Percentiles rank a stretch among this genome's conserved stretches.
Conservation (phyloP, 2,113 vertebrate genomes). For the Neogale vison region DNA sequence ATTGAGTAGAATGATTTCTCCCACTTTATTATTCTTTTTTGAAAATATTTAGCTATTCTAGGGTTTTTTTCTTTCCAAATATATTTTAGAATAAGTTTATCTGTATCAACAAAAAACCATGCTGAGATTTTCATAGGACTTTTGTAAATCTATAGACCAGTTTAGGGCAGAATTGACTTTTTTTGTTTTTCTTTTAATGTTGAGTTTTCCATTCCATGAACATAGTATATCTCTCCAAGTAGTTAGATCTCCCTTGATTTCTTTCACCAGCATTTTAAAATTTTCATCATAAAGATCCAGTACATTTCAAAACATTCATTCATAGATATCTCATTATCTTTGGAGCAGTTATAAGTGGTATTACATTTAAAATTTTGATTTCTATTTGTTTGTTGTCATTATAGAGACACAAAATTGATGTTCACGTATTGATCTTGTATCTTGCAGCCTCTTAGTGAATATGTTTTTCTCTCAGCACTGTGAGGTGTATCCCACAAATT, state of each 20-base stretch:
- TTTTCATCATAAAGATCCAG: not conserved
- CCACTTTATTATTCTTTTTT: not conserved
- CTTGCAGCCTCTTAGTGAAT: not conserved
- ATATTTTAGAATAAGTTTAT: not conserved
- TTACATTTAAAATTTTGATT: not conserved
- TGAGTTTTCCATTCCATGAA: not conserved
- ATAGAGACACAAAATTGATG: not conserved
- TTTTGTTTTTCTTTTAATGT: not conserved
- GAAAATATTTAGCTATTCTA: not conserved
- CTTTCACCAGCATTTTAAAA: not conserved
- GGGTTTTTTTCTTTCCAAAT: not conserved
- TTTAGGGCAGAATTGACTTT: not conserved
- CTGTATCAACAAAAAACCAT: not conserved
- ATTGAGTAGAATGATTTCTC: not conserved
- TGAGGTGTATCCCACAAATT: not conserved
- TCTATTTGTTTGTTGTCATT: not conserved
- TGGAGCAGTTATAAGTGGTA: not conserved
- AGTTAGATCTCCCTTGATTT: not conserved
- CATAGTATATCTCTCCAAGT: not conserved
- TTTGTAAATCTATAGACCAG: not conserved
- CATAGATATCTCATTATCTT: not conserved
- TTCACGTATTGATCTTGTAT: not conserved
- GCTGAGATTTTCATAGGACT: not conserved
- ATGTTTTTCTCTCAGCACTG: not conserved
- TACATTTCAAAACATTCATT: not conserved